Base-by-base conservation (phyloP, 2,888 invertebrate genomes). In the Tetragonula carbonaria region DNA sequence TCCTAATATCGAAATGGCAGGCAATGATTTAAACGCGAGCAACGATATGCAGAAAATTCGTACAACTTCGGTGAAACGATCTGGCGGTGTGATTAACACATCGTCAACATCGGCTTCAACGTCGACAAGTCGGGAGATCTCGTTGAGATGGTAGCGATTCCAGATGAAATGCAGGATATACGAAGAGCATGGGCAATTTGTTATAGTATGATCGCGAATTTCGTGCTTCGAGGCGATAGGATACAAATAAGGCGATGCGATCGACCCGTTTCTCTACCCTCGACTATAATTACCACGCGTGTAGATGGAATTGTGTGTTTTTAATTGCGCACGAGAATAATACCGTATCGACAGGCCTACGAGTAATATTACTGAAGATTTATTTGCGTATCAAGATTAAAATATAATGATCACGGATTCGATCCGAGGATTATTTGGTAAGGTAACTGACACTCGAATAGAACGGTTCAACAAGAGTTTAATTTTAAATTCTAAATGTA, bases 261-360 rank as follows among this genome's bases (percentile, higher is more conserved):
- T 8, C 70, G 18, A 33, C 51, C 50, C 38, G 4, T 18, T 21
- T 68, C 23, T 13, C 23, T 57, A 18, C 53, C 33, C 59, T 55
- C 57, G 57, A 78, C 78, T 72, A 80, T 90, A 91, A 92, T 92
- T 92, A 91, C 88, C 84, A 84, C 81, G 75, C 84, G 82, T 88
- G 84, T 90, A 91, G 89, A 80, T 75, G 84, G 85, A 92, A 92
- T 91, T 89, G 90, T 87, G 86, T 88, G 84, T 88, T 86, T 86
- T 62, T 74, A 79, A 87, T 92, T 87, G 88, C 89, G 85, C 88
- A 86, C 62, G 57, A 51, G 62, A 51, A 53, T 66, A 18, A n/a
- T n/a, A 18, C 3, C 23, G 8, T 23, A 18, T 16, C 6, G 6
- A 38, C 38, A 38, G 38, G 6, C 16, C 16, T 23, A 18, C 18